Evolutionary conservation across 2,113 vertebrate species (phyloP).

Genomic region (Mormyrus lacerda): DNA sequence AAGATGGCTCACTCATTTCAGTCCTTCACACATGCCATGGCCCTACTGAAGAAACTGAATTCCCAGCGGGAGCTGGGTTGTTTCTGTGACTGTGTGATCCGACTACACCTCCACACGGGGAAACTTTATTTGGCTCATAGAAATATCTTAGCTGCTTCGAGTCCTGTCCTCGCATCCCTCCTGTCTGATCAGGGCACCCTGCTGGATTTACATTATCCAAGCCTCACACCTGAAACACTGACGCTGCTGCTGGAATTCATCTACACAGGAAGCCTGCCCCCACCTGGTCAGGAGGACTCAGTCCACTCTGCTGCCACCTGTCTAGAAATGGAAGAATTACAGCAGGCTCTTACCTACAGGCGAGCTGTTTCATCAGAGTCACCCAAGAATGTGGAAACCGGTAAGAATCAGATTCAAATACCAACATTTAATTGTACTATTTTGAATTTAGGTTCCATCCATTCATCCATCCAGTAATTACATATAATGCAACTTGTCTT

Average conservation of each 20-base stretch:
- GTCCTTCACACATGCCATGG: slow-evolving; percentile 29
- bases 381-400: neutral
- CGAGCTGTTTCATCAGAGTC: neutral
- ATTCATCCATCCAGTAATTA: neutral
- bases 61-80: slow-evolving; percentile 44
- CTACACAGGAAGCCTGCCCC: slow-evolving; percentile 50
- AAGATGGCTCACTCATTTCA: slow-evolving; percentile 11
- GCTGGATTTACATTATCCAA: slow-evolving; percentile 50
- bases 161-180: slow-evolving; percentile 54
- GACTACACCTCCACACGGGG: slow-evolving; percentile 32
- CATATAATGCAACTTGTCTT: neutral
- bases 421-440: neutral
- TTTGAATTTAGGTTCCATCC: neutral
- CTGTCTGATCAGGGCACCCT: slow-evolving; percentile 44
- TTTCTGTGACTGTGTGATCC: slow-evolving; percentile 59
- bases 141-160: slow-evolving; percentile 56
- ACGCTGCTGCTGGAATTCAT: slow-evolving; percentile 53
- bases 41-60: slow-evolving; percentile 44
- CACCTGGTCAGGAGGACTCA: slow-evolving; percentile 33
- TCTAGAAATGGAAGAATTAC: slow-evolving; percentile 54
- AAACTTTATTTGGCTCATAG: slow-evolving; percentile 49
- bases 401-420: neutral
- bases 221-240: slow-evolving; percentile 45
- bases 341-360: slow-evolving; percentile 36
- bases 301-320: slow-evolving; percentile 47